A percentile compares a stretch with the other conserved stretches of the same genome.
phyloP scores from a whole-genome alignment of 2,888 invertebrate genomes.

The Drosophila heteroneura region DNA sequence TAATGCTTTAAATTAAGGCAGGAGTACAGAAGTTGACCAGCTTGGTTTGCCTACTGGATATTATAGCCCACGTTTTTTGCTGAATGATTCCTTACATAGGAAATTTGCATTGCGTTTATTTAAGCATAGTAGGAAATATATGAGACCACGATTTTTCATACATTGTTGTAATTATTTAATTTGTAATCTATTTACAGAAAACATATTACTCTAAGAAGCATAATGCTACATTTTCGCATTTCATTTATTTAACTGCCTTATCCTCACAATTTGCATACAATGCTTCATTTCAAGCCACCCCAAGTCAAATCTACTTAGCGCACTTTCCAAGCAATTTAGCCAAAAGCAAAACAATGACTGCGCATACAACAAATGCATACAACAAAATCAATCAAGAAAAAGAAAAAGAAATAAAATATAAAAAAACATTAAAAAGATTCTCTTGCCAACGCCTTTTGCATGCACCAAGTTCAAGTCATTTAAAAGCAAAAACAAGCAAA shows the following conservation, averaged over 20 bases:
- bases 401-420: conserved; percentile 17
- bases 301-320: conserved; percentile 69
- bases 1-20: conserved; percentile 29
- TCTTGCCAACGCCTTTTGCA: conserved; percentile 46
- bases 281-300: conserved; percentile 1
- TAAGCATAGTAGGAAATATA: background rate
- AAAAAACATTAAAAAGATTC: conserved; percentile 26
- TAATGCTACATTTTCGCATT: background rate
- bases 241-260: background rate
- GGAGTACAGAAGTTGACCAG: conserved; percentile 7
- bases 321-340: conserved; percentile 77
- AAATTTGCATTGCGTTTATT: background rate
- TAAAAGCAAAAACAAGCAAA: conserved; percentile 73
- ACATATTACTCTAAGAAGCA: background rate
- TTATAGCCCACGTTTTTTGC: no score
- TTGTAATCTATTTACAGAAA: background rate
- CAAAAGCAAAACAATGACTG: conserved; percentile 53
- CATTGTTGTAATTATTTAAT: background rate
- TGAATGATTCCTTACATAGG: background rate
- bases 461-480: conserved; percentile 72
- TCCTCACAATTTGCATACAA: conserved; percentile 1
- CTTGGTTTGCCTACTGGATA: background rate
- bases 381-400: conserved; percentile 74
- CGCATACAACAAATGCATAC: conserved; percentile 31
- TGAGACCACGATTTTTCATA: background rate